Base-by-base conservation (phyloP, 2,888 invertebrate species). In the Graphium colonna region DNA sequence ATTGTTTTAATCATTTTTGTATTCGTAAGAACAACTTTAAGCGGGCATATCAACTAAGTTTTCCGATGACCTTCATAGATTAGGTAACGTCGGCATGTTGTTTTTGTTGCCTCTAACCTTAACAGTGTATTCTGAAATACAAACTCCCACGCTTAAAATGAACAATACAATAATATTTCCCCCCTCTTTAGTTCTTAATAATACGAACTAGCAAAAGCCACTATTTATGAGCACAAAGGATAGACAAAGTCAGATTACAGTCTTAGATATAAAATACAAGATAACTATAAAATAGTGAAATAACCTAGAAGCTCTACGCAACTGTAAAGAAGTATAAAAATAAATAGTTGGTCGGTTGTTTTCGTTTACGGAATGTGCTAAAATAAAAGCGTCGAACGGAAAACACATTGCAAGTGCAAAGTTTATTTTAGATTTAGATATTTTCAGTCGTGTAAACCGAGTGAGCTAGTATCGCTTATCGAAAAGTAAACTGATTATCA, bases 261-360 rank as follows among this genome's bases (percentile, higher is more conserved):
- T 50, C 45, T 54, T 54, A 54, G 18, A 18, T 49, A 48, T 39
- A 54, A 50, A 21, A 39, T 56, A 54, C 43, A 49, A 52, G 28
- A 47, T 39, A 42, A 53, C 57, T 47, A 41, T 2, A 18, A 33
- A 47, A 51, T 52, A 57, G 39, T 57, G 52, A 58, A 57, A 28
- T 55, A 57, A 38, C 42, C 31, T 55, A 56, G 16, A 50, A 56
- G 18, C 41, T 44, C 48, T 57, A 60, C 48, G 39, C 44, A 45
- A 51, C 52, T 58, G 47, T 64, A 56, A 60, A 58, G 40, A 66
- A 58, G 58, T 50, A 56, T 51, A 56, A 60, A 64, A 57, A 61
- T 59, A 60, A 15, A 56, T 54, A 52, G 9, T 62, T 69, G 64
- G 68, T 65, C 67, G 60, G 61, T 50, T 50, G n/a, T 16, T 42